A percentile compares a stretch with the other conserved stretches of the same genome.
Evolutionary conservation across 2,113 vertebrate species (phyloP).

Genomic region (Blennius ocellaris): DNA sequence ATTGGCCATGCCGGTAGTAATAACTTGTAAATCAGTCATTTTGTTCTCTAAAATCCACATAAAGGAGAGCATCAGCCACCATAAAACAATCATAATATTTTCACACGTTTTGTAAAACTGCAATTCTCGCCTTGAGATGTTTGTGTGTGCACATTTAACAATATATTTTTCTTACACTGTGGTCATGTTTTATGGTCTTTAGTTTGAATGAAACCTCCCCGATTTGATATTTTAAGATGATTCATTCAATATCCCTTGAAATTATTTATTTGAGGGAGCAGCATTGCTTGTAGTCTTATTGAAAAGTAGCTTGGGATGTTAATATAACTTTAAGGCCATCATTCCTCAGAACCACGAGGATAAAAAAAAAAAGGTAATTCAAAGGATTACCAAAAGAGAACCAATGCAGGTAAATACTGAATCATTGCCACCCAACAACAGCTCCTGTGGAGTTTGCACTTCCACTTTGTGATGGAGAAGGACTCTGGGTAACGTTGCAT

Average conservation of each 20-base stretch:
- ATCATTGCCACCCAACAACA: conserved; percentile 20
- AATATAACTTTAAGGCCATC: conserved; percentile 17
- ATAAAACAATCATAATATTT: conserved; percentile 2
- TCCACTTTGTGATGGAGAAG: conserved; percentile 7
- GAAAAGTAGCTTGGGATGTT: conserved; percentile 22
- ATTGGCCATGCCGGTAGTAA: neutral
- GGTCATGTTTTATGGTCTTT: conserved; percentile 1
- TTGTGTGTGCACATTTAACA: neutral
- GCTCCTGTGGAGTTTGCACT: too few species aligned
- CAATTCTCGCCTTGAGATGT: conserved; percentile 2
- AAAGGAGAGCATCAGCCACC: neutral
- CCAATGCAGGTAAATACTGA: conserved; percentile 11
- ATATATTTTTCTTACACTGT: neutral
- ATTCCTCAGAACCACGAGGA: conserved; percentile 1
- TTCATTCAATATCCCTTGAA: conserved; percentile 39
- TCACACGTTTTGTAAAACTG: conserved; percentile 1
- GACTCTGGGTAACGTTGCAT: conserved; percentile 54
- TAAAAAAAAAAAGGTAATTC: conserved; percentile 3
- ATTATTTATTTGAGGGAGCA: conserved; percentile 26
- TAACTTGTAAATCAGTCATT: neutral
- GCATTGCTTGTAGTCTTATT: conserved; percentile 1
- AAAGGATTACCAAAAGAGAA: neutral
- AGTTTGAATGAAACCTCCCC: conserved; percentile 23
- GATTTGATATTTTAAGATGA: conserved; percentile 21
- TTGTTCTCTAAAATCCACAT: neutral